Base-by-base conservation (phyloP, 2,797 vertebrate species). In the Ctenopoma multispine region DNA sequence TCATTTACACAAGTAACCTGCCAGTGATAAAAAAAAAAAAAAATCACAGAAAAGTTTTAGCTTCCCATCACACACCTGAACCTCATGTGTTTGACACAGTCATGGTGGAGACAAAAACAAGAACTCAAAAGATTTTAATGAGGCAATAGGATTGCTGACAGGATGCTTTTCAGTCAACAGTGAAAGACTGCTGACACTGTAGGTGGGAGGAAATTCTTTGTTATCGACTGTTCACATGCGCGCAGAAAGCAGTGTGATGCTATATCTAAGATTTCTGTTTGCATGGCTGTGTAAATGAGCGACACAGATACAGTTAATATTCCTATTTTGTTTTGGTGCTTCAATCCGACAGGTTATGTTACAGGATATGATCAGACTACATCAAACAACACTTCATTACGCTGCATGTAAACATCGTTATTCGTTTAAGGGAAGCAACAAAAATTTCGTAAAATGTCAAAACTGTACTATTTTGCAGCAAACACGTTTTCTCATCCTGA, bases 1-100 rank as follows among this genome's bases (percentile, higher is more conserved):
- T 86, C 69, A 69, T 51, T 71, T 59, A 47, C 44, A 84, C 65
- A 58, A 68, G 72, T 60, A 46, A 54, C 71, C 71, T 44, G 65
- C 63, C 62, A 63, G 65, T 69, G 79, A 86, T 46, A 20, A 9
- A 54, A 7, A 21, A 41, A 31, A 20, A 57, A 11, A 43, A 27
- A 64, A 62, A 27, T 31, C 20, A 41, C 13, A 29, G n/a, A 17
- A 69, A 49, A 17, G 5, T 15, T 34, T 54, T 8, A 24, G 53
- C 49, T 62, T 66, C 40, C 31, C 61, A 8, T 50, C 15, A 23
- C 55, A 40, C 57, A 54, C 23, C 53, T 55, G 27, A 67, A 57
- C 14, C 44, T 72, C 18, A 43, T 5, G 34, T 55, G 48, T 73
- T 2, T 0, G 13, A 54, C 53, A 63, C 21, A 46, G 48, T 31